Evolutionary conservation across 2,113 vertebrate genomes (phyloP).

Genomic region (Fregetta grallaria): DNA sequence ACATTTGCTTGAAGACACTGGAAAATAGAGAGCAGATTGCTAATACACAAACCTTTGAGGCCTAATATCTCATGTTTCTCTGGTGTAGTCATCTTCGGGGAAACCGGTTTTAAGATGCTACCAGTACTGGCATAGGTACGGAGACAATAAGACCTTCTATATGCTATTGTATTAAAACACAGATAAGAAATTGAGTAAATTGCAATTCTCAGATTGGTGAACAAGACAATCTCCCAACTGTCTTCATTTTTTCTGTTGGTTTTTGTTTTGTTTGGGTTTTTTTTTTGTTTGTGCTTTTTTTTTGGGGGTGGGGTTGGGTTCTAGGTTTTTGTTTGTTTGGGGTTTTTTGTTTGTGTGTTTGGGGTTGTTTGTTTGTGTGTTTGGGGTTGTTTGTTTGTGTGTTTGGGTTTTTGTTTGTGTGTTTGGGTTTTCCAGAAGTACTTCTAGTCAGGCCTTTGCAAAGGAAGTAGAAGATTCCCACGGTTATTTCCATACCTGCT

Average conservation of each 20-base stretch:
- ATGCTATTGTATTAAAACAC: background rate
- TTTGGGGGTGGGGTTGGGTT: no score
- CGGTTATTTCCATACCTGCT: background rate
- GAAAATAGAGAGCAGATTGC: background rate
- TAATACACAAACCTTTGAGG: background rate
- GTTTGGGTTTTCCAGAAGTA: background rate
- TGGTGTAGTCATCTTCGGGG: background rate
- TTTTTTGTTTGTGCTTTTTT: background rate
- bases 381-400: background rate
- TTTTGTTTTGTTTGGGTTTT: accelerated
- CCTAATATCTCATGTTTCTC: background rate
- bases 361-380: background rate
- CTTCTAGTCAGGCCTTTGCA: background rate
- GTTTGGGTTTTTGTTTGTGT: no score
- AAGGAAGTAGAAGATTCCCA: background rate
- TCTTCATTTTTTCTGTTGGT: background rate
- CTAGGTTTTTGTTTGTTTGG: background rate
- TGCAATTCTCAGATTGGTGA: background rate
- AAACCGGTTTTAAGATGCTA: background rate
- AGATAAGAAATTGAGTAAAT: background rate
- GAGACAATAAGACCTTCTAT: background rate
- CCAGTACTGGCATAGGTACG: background rate
- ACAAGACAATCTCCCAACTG: background rate
- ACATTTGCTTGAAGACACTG: background rate
- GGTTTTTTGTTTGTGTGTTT: background rate